A percentile compares a stretch with the other conserved stretches of the same genome.
phyloP scores from a whole-genome alignment of 2,888 invertebrate species.

The Hipparchia semele region DNA sequence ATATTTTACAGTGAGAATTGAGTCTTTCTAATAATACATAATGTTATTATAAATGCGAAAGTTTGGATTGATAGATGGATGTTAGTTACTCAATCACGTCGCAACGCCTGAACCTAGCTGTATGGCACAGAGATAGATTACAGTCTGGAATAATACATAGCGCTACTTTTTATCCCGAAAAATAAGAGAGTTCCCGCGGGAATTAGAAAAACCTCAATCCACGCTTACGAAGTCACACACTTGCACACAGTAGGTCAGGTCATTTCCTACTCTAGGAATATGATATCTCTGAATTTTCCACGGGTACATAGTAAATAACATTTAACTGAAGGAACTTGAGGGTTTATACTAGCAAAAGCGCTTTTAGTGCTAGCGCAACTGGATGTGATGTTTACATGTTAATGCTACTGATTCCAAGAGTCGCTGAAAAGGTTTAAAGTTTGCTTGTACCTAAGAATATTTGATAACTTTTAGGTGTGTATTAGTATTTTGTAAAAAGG shows the following conservation, averaged over 20 bases:
- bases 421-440: neutral
- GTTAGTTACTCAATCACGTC: too few species aligned
- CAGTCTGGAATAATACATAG: too few species aligned
- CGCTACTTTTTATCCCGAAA: too few species aligned
- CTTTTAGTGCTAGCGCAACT: conserved; percentile 7
- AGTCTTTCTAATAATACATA: too few species aligned
- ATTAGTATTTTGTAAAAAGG: too few species aligned
- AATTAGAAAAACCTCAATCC: neutral
- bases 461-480: too few species aligned
- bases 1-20: too few species aligned
- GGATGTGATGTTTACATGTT: conserved; percentile 3
- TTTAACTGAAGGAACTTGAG: conserved; percentile 1
- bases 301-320: conserved; percentile 2
- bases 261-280: neutral
- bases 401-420: neutral
- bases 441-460: neutral
- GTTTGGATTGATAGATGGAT: too few species aligned
- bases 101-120: too few species aligned
- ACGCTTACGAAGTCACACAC: neutral
- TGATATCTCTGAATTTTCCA: neutral
- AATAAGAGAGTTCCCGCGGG: neutral
- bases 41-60: too few species aligned
- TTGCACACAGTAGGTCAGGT: too few species aligned
- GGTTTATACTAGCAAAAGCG: neutral
- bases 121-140: too few species aligned